A percentile compares a stretch with the other conserved stretches of the same genome.
Conservation (phyloP, 2,113 vertebrate genomes). For the Podarcis raffonei region DNA sequence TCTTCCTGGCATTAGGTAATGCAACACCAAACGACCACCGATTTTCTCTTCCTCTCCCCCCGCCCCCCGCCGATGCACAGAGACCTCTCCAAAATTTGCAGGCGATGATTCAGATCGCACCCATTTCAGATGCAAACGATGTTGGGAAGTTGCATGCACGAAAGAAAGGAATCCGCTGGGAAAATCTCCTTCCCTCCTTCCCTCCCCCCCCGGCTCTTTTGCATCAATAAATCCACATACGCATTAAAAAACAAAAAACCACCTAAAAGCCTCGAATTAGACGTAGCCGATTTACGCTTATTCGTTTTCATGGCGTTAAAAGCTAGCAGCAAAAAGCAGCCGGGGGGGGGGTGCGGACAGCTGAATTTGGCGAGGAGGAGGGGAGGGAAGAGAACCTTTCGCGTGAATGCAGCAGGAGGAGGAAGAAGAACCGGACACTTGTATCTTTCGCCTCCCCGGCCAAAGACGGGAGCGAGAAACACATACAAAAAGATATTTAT, state of each 20-base stretch:
- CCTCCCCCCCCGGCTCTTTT: not conserved
- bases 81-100: not conserved
- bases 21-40: no score
- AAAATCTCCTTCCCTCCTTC: no score
- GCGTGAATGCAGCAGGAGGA: not conserved
- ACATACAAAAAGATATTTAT: not conserved
- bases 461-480: not conserved
- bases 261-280: not conserved
- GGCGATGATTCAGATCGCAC: not conserved
- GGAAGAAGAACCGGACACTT: not conserved
- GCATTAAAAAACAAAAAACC: not conserved
- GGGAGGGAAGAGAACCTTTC: accelerated
- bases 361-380: no score
- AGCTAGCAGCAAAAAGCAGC: no score
- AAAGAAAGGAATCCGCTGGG: not conserved
- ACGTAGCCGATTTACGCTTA: not conserved
- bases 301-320: not conserved
- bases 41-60: no score
- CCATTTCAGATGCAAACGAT: not conserved
- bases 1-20: not conserved
- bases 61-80: not conserved
- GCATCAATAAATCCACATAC: slow-evolving; percentile 6
- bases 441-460: not conserved
- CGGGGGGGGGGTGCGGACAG: not conserved
- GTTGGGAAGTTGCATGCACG: not conserved